phyloP scores from a whole-genome alignment of 2,113 vertebrate genomes.

The Phodopus roborovskii region DNA sequence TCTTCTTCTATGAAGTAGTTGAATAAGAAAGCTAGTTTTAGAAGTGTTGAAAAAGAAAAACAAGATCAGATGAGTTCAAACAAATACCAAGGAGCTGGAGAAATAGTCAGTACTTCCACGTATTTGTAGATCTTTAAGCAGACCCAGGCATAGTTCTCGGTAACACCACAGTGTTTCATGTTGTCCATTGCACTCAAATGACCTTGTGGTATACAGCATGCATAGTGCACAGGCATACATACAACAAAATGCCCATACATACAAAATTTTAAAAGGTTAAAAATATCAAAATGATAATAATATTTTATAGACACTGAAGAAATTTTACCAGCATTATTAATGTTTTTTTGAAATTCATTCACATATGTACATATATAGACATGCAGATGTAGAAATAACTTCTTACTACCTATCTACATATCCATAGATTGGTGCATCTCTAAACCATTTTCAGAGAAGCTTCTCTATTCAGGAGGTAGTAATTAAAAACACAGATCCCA shows the following conservation, averaged over 20 bases:
- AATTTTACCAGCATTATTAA: background rate
- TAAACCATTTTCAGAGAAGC: background rate
- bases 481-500: background rate
- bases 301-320: background rate
- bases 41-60: slow-evolving; percentile 9
- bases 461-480: background rate
- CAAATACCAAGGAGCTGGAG: background rate
- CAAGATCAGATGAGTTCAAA: slow-evolving; percentile 13
- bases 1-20: background rate
- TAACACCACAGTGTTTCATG: background rate
- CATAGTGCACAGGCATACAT: background rate
- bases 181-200: background rate
- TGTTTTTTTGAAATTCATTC: background rate
- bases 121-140: background rate
- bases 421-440: background rate
- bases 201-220: background rate
- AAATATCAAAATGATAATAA: no score
- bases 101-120: background rate
- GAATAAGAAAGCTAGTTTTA: slow-evolving; percentile 33
- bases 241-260: background rate
- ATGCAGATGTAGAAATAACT: background rate
- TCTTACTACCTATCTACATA: background rate
- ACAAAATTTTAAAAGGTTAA: background rate
- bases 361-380: background rate
- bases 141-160: background rate